phyloP scores from a whole-genome alignment of 2,888 invertebrate genomes.

The Therioaphis trifolii region DNA sequence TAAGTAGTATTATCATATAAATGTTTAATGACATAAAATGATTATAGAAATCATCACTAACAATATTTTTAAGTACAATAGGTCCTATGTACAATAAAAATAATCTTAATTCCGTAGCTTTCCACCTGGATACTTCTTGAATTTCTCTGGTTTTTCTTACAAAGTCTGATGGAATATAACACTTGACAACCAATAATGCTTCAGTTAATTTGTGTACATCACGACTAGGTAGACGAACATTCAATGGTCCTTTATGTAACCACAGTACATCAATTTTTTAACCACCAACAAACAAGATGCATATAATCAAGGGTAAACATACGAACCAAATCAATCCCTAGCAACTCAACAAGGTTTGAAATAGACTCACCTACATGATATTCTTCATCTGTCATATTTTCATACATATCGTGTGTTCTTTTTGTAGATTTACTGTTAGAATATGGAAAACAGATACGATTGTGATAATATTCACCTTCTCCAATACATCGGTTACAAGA shows the following conservation, averaged over 20 bases:
- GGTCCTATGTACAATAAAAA: no score
- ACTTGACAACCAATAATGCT: constrained; percentile 5
- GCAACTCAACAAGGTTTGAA: constrained; percentile 40
- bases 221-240: no score
- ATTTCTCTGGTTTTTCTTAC: background rate
- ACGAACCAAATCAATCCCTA: background rate
- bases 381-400: constrained; percentile 28
- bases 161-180: constrained; percentile 16
- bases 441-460: constrained; percentile 26
- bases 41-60: background rate
- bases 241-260: no score
- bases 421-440: constrained; percentile 18
- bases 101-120: no score
- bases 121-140: no score
- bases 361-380: constrained; percentile 55
- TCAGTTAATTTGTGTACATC: no score
- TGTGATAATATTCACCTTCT: constrained; percentile 28
- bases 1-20: background rate
- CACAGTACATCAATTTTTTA: background rate
- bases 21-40: background rate
- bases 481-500: constrained; percentile 47
- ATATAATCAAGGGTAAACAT: constrained; percentile 41
- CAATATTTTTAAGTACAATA: background rate
- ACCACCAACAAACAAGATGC: background rate
- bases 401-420: constrained; percentile 56